These are phyloP conservation scores for Leucoraja ocellata DNA, from an alignment of 2,797 vertebrate genomes.

Conservation along the genomic window DNA sequence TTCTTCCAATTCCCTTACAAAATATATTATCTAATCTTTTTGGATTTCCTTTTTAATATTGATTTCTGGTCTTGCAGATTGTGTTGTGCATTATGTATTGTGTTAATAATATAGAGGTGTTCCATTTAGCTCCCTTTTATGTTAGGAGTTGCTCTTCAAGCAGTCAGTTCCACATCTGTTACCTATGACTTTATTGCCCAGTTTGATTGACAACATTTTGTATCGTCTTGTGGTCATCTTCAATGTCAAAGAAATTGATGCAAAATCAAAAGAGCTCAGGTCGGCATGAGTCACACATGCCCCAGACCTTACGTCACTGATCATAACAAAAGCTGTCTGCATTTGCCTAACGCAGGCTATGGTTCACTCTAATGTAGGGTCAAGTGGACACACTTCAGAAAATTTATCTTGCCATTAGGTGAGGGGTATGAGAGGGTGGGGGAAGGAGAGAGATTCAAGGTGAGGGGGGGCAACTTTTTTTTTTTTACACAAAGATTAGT, in stretches of 20 bases:
- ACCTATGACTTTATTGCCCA: not conserved
- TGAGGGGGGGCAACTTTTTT: no score
- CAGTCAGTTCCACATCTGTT: not conserved
- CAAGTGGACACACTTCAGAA: not conserved
- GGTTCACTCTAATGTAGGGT: not conserved
- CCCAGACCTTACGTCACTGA: conserved; percentile 20
- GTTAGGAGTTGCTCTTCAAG: not conserved
- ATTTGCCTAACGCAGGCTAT: not conserved
- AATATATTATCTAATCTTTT: not conserved
- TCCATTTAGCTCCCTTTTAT: not conserved
- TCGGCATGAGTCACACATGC: not conserved
- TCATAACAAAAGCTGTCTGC: not conserved
- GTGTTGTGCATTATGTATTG: not conserved
- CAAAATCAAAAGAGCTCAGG: not conserved
- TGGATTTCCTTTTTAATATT: not conserved
- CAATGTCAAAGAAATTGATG: not conserved
- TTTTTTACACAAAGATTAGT: no score
- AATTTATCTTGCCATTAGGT: not conserved
- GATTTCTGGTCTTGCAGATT: not conserved
- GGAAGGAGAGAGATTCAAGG: no score
- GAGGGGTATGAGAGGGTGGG: no score
- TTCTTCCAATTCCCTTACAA: not conserved
- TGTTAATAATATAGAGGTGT: not conserved
- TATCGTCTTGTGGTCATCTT: not conserved
- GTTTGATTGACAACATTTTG: not conserved